Base-by-base conservation (phyloP, 2,113 vertebrate genomes). In the Chitala chitala region DNA sequence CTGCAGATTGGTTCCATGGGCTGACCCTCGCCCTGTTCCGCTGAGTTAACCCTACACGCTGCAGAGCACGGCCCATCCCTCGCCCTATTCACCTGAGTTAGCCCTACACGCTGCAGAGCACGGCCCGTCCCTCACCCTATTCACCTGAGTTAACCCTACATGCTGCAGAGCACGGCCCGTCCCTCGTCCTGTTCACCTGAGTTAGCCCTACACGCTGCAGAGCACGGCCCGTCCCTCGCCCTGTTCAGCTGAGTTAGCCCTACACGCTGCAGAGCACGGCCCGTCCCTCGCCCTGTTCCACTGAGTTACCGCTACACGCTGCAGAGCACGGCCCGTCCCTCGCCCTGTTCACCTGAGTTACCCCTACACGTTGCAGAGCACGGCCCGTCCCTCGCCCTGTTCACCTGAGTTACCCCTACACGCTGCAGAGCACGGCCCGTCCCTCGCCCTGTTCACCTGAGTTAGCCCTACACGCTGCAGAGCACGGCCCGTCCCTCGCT, bases 1-100 rank as follows among this genome's bases (percentile, higher is more conserved):
- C 83, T 80, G 69, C 59, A 78, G 76, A 83, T 82, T 77, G 80
- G 76, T 84, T 82, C 80, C 38, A 29, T 77, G 8, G 76, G 71
- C 48, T 82, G 82, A 79, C 77, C 75, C 61, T 77, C 81, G 79
- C 64, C 73, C 69, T 76, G 36, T 42, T 76, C 56, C 38, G 65
- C 70, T 68, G 40, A 68, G 61, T 58, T 42, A 48, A 12, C 36
- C 51, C 75, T 56, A n/a, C n/a, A n/a, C n/a, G n/a, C n/a, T n/a
- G n/a, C n/a, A n/a, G n/a, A n/a, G n/a, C 38, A 29, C 77, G 8
- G 76, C 72, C 48, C 82, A 82, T 80, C 77, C 75, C 61, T 77
- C 81, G 79, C 64, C 73, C 69, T 76, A 24, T 42, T 76, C 56
- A 38, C 66, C 70, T 68, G 40, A 68, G 61, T 58, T 42, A 48